Evolutionary conservation across 2,113 vertebrate species (phyloP).

Genomic region (Peromyscus californicus): DNA sequence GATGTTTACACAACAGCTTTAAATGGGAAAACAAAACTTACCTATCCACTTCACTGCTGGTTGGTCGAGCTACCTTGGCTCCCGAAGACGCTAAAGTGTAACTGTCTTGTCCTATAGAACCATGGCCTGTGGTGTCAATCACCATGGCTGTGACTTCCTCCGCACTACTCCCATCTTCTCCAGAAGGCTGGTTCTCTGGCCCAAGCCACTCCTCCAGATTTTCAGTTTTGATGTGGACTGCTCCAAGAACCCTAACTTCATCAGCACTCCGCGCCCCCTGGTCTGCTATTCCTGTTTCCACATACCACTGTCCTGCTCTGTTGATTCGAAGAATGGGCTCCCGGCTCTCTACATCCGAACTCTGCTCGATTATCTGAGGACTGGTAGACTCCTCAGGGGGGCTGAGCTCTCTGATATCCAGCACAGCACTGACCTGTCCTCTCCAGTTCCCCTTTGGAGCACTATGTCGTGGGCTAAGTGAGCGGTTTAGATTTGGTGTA

Average conservation of each 20-base stretch:
- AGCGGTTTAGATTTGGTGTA: conserved; percentile 86
- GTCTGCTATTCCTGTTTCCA: conserved; percentile 93
- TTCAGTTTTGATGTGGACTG: conserved; percentile 96
- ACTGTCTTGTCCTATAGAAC: conserved; percentile 90
- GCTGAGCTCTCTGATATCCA: conserved; percentile 92
- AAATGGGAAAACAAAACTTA: conserved; percentile 81
- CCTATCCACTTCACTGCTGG: conserved; percentile 97
- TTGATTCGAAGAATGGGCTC: conserved; percentile 97
- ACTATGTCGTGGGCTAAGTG: conserved; percentile 89
- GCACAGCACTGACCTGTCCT: conserved; percentile 89
- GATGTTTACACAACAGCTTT: not conserved
- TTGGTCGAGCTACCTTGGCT: conserved; percentile 91
- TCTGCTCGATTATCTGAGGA: conserved; percentile 93
- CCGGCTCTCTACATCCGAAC: conserved; percentile 89
- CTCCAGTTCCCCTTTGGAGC: conserved; percentile 89
- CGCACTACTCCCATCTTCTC: conserved; percentile 93
- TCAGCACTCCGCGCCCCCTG: conserved; percentile 90
- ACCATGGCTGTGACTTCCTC: conserved; percentile 96
- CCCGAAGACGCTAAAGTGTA: conserved; percentile 88
- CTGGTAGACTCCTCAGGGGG: conserved; percentile 94
- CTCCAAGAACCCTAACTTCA: conserved; percentile 90
- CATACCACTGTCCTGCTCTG: conserved; percentile 97
- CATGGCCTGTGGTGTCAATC: conserved; percentile 95
- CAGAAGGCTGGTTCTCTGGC: conserved; percentile 92
- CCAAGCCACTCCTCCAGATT: conserved; percentile 97